phyloP scores from a whole-genome alignment of 2,797 vertebrate species.

The Tinamus major region DNA sequence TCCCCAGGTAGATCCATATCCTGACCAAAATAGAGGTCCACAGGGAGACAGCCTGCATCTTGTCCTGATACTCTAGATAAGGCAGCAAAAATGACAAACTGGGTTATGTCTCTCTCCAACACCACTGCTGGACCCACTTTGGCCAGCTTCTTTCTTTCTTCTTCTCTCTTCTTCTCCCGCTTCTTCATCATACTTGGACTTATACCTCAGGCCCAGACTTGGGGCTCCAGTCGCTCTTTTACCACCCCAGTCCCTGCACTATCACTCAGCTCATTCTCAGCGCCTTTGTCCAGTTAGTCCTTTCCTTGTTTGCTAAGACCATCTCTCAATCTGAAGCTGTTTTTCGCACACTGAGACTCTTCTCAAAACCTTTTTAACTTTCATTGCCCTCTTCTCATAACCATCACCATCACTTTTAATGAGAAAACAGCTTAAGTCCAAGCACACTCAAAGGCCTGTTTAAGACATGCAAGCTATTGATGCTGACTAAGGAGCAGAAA shows the following conservation, averaged over 20 bases:
- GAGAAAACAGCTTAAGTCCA: neutral
- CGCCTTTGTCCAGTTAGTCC: neutral
- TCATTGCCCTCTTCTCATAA: neutral
- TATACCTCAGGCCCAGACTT: neutral
- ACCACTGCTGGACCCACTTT: neutral
- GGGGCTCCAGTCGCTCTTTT: neutral
- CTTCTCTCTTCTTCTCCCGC: neutral
- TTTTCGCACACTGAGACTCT: neutral
- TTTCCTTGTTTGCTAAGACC: neutral
- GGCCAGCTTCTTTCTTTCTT: neutral
- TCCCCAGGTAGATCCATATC: neutral
- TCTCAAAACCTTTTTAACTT: neutral
- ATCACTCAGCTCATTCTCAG: neutral
- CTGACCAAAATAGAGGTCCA: neutral
- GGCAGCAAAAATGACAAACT: neutral
- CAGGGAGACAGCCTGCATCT: neutral
- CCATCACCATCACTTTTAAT: neutral
- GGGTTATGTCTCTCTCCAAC: neutral
- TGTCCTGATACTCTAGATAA: neutral
- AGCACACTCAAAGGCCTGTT: neutral
- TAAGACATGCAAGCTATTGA: neutral
- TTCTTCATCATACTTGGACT: neutral
- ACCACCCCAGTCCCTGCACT: neutral
- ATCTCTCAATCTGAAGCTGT: neutral
- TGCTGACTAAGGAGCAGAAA: neutral